Percentiles rank a stretch among this genome's conserved stretches.
phyloP scores from a whole-genome alignment of 2,113 vertebrate species.

The Anser cygnoides region DNA sequence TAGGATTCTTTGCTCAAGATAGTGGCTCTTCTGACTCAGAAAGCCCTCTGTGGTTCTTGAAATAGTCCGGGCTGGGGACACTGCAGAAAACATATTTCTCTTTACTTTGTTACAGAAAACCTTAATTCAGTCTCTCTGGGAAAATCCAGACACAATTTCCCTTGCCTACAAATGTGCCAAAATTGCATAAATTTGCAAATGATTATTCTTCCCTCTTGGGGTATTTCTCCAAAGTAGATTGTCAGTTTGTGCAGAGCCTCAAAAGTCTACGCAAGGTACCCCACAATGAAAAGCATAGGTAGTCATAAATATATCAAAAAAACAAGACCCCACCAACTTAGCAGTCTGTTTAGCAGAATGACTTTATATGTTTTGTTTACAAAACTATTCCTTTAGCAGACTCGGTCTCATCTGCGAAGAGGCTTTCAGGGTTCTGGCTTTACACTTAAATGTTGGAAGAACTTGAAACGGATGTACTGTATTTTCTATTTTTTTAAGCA shows the following conservation, averaged over 20 bases:
- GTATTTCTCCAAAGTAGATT: neutral
- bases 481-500: neutral
- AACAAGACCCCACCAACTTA: neutral
- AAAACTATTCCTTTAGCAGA: constrained; percentile 4
- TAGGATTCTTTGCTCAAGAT: neutral
- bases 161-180: neutral
- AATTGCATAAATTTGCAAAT: constrained; percentile 21
- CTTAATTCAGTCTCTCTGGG: neutral
- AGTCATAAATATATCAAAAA: neutral
- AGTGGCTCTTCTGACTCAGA: neutral
- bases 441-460: constrained; percentile 1
- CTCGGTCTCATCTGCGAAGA: neutral
- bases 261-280: neutral
- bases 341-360: constrained; percentile 11
- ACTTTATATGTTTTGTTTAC: constrained; percentile 34
- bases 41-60: neutral
- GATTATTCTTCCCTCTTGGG: neutral
- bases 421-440: neutral
- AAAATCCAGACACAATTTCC: constrained; percentile 15
- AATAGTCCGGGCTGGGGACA: neutral
- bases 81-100: neutral
- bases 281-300: neutral
- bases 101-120: neutral
- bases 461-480: neutral
- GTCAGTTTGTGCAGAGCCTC: neutral